A percentile compares a stretch with the other conserved stretches of the same genome.
Evolutionary conservation across 2,797 vertebrate genomes (phyloP).

Genomic region (Microctenopoma lineatum): DNA sequence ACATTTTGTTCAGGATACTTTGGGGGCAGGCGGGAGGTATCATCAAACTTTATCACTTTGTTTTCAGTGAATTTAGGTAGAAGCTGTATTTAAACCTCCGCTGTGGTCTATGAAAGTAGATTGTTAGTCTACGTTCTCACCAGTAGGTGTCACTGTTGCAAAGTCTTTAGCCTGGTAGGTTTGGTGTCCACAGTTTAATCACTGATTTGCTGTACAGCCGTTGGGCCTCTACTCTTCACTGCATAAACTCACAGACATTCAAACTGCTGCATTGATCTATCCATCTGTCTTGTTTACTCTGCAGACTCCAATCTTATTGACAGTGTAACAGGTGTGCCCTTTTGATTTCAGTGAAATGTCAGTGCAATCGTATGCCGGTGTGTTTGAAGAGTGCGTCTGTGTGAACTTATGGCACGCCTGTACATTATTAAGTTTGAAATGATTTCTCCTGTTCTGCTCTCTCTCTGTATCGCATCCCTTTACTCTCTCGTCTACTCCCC

Average conservation of each 20-base stretch:
- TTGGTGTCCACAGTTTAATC: background rate
- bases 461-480: constrained; percentile 10
- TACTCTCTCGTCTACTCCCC: constrained; percentile 16
- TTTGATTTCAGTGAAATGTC: constrained; percentile 60
- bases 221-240: constrained; percentile 23
- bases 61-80: too few species aligned
- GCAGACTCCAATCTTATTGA: constrained; percentile 32
- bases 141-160: constrained; percentile 80
- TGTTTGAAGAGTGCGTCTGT: constrained; percentile 32
- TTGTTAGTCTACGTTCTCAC: constrained; percentile 12
- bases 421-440: constrained; percentile 50
- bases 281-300: constrained; percentile 47
- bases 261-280: constrained; percentile 44
- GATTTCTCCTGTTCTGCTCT: constrained; percentile 35
- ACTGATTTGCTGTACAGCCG: constrained; percentile 1
- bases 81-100: background rate
- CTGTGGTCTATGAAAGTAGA: background rate
- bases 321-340: constrained; percentile 57
- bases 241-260: constrained; percentile 39
- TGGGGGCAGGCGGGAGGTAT: too few species aligned
- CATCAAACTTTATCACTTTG: too few species aligned
- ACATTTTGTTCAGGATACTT: too few species aligned
- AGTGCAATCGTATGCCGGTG: constrained; percentile 13
- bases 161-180: constrained; percentile 34
- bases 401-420: constrained; percentile 18